Conservation (phyloP, 2,888 invertebrate genomes). For the Camponotus fellah region DNA sequence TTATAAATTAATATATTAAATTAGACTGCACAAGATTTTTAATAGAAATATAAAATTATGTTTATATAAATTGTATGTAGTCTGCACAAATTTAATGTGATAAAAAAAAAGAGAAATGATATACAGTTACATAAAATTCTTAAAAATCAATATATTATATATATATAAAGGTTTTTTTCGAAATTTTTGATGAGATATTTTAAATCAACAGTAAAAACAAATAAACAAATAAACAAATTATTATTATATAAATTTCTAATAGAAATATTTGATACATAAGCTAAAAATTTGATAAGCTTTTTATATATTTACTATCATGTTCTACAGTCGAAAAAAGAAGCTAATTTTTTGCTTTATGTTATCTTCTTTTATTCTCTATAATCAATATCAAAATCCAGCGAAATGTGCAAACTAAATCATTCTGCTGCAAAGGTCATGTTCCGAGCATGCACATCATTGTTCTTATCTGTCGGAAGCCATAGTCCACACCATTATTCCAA, state of each 20-base stretch:
- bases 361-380: not conserved
- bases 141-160: too few relatives aligned
- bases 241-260: not conserved
- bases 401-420: conserved; percentile 18
- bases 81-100: too few relatives aligned
- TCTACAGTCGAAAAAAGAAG: not conserved
- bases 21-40: not conserved
- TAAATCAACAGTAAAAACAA: not conserved
- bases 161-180: too few relatives aligned
- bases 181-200: not conserved
- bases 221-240: not conserved
- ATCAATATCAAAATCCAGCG: conserved; percentile 26
- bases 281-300: too few relatives aligned
- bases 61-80: too few relatives aligned
- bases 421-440: conserved; percentile 37
- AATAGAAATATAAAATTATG: not conserved
- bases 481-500: conserved; percentile 35
- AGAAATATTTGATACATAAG: not conserved
- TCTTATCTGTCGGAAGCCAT: conserved; percentile 28
- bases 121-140: too few relatives aligned
- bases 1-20: not conserved
- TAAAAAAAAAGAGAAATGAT: too few relatives aligned
- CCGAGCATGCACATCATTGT: conserved; percentile 31
- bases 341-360: not conserved
- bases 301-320: not conserved